Conservation (phyloP, 2,113 vertebrate species). For the Puntigrus tetrazona region DNA sequence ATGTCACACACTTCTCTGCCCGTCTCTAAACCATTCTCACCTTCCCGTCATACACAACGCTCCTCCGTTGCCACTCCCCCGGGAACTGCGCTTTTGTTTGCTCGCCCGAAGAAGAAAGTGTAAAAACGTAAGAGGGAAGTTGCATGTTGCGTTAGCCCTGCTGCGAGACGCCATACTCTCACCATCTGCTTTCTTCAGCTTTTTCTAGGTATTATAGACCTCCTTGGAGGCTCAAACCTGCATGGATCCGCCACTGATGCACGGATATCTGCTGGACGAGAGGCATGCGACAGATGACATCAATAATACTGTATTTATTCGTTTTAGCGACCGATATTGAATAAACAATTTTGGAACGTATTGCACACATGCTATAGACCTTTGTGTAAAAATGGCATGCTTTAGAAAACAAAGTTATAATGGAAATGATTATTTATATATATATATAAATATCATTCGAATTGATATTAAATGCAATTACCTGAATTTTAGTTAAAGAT, state of each 20-base stretch:
- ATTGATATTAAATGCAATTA: too few relatives aligned
- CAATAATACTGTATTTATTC: background rate
- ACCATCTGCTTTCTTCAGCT: constrained; percentile 16
- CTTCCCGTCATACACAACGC: background rate
- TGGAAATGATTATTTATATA: too few relatives aligned
- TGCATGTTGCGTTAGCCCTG: background rate
- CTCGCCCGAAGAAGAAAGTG: background rate
- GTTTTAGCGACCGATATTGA: too few relatives aligned
- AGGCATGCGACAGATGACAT: background rate
- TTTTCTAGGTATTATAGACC: constrained; percentile 21
- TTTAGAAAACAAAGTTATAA: too few relatives aligned
- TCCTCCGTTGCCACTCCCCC: background rate
- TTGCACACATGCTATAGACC: too few relatives aligned
- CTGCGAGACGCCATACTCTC: background rate
- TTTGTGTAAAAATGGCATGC: too few relatives aligned
- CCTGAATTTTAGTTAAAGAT: too few relatives aligned
- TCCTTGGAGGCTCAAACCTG: background rate
- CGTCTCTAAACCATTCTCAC: constrained; percentile 19
- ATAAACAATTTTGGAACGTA: too few relatives aligned
- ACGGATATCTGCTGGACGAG: background rate
- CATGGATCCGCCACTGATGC: background rate
- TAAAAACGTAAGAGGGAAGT: background rate
- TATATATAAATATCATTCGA: too few relatives aligned
- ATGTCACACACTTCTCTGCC: constrained; percentile 43
- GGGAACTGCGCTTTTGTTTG: background rate